phyloP scores from a whole-genome alignment of 2,113 vertebrate genomes.

The Cariama cristata region DNA sequence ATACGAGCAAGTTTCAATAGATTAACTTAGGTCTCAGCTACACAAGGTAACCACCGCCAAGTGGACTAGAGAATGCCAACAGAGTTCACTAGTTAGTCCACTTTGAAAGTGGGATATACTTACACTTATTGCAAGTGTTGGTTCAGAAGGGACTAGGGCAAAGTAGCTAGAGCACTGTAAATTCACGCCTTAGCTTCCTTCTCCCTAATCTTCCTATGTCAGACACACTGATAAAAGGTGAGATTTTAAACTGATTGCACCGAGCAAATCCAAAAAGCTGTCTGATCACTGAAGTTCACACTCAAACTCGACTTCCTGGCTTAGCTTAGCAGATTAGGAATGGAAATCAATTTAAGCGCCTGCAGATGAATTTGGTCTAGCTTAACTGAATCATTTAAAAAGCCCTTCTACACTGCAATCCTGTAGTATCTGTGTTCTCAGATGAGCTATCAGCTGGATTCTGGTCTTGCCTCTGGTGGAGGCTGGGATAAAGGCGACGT shows the following conservation, averaged over 20 bases:
- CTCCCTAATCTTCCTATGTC: neutral
- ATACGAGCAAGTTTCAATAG: neutral
- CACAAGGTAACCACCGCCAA: neutral
- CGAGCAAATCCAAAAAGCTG: neutral
- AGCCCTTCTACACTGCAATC: neutral
- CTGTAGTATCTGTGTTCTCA: neutral
- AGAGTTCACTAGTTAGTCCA: neutral
- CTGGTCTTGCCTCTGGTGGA: neutral
- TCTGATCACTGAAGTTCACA: neutral
- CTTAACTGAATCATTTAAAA: neutral
- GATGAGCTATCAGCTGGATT: neutral
- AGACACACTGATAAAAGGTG: neutral
- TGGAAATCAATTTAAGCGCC: neutral
- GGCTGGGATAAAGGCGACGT: rapidly evolving
- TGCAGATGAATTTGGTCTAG: neutral
- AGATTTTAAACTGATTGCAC: neutral
- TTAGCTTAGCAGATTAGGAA: neutral
- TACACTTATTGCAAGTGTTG: neutral
- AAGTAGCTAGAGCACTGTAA: neutral
- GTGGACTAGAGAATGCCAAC: neutral
- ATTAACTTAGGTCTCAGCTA: neutral
- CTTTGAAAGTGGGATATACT: neutral
- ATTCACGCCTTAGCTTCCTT: neutral
- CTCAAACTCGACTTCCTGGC: neutral
- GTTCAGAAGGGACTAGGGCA: neutral